Conservation (phyloP, 1,140 invertebrate species). For the Heliconius hermathena region DNA sequence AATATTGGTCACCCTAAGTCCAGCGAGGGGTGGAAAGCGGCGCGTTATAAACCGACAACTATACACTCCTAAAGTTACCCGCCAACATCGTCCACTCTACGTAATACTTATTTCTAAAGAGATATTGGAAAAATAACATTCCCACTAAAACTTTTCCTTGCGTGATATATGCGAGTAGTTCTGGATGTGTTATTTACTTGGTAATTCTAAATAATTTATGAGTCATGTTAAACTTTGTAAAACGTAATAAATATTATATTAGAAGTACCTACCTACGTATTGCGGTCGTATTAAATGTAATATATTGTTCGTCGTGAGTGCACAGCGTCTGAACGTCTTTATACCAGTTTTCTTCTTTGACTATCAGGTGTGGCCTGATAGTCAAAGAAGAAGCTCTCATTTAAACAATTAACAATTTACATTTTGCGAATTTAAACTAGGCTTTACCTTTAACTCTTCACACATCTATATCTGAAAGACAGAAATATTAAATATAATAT, state of each 20-base stretch:
- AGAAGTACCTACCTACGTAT: neutral
- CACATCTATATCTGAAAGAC: too few relatives aligned
- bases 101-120: conserved; percentile 47
- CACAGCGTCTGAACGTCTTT: too few relatives aligned
- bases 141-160: conserved; percentile 23
- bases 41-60: conserved; percentile 38
- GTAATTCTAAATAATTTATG: neutral
- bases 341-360: too few relatives aligned
- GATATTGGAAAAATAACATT: conserved; percentile 59
- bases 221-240: neutral
- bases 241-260: conserved; percentile 1
- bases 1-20: conserved; percentile 17
- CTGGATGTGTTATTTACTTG: conserved; percentile 21
- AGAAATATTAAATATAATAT: too few relatives aligned
- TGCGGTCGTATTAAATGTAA: neutral
- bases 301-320: neutral
- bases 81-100: conserved; percentile 47
- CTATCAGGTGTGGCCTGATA: too few relatives aligned
- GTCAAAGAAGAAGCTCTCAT: too few relatives aligned
- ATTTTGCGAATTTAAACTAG: too few relatives aligned
- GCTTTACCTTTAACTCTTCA: too few relatives aligned
- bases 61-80: conserved; percentile 53
- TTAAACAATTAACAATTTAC: too few relatives aligned
- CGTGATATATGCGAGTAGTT: conserved; percentile 50
- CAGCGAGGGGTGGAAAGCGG: conserved; percentile 49